These are phyloP conservation scores for Stenichneumon culpator DNA, from an alignment of 2,888 invertebrate species.

Conservation along the genomic window DNA sequence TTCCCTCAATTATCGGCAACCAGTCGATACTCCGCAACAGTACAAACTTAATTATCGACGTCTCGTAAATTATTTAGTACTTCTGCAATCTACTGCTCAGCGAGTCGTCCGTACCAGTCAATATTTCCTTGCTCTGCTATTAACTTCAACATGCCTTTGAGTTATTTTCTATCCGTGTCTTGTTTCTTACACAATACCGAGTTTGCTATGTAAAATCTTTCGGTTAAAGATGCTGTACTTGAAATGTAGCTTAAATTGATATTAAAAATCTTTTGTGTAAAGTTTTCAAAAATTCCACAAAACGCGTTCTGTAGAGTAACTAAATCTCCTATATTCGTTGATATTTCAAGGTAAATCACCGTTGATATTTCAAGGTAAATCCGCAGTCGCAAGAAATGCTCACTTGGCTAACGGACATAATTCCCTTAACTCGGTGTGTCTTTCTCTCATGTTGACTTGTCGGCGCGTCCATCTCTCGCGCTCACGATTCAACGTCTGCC, in stretches of 20 bases:
- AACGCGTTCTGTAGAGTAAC: neutral
- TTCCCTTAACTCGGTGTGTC: neutral
- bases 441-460: neutral
- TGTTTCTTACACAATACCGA: neutral
- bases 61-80: conserved; percentile 54
- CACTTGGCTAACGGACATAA: conserved; percentile 8
- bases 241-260: no score
- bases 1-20: conserved; percentile 13
- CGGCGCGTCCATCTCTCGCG: conserved; percentile 21
- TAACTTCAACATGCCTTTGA: neutral
- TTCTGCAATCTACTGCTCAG: neutral
- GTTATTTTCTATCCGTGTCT: neutral
- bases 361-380: neutral
- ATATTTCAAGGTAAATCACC: neutral
- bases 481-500: conserved; percentile 26
- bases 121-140: conserved; percentile 18
- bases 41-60: conserved; percentile 52
- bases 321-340: neutral
- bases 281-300: neutral
- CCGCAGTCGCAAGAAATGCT: neutral
- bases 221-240: no score
- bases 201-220: no score
- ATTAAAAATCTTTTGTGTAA: neutral
- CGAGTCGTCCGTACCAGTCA: neutral
- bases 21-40: conserved; percentile 8